phyloP scores from a whole-genome alignment of 2,113 vertebrate genomes.

The Tylochromis polylepis region DNA sequence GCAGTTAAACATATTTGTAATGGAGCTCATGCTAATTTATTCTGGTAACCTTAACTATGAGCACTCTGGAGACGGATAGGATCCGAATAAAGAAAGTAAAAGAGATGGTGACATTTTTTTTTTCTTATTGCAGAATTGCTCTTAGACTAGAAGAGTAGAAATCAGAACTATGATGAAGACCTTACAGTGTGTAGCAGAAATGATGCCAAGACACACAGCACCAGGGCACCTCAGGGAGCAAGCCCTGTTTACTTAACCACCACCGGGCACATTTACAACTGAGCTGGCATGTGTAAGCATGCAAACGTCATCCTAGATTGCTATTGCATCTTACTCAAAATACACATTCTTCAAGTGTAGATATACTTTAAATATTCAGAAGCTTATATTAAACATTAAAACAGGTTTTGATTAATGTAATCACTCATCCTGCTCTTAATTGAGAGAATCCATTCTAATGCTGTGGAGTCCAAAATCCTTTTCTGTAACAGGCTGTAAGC shows the following conservation, averaged over 20 bases:
- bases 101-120: neutral
- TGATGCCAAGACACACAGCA: conserved; percentile 26
- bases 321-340: neutral
- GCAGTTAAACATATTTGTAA: neutral
- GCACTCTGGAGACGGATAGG: neutral
- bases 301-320: neutral
- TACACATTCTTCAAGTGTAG: neutral
- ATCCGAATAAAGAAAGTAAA: neutral
- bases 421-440: neutral
- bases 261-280: conserved; percentile 30
- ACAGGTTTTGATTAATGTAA: neutral
- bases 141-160: neutral
- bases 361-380: neutral
- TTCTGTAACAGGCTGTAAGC: too few species aligned
- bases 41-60: conserved; percentile 43
- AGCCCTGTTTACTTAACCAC: conserved; percentile 28
- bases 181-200: neutral
- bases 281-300: neutral
- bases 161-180: neutral
- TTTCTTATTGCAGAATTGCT: conserved; percentile 10
- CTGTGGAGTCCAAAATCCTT: neutral
- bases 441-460: neutral
- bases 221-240: neutral
- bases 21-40: conserved; percentile 67
- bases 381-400: neutral